phyloP scores from a whole-genome alignment of 2,888 invertebrate species.

The Muschampia plurimacula region DNA sequence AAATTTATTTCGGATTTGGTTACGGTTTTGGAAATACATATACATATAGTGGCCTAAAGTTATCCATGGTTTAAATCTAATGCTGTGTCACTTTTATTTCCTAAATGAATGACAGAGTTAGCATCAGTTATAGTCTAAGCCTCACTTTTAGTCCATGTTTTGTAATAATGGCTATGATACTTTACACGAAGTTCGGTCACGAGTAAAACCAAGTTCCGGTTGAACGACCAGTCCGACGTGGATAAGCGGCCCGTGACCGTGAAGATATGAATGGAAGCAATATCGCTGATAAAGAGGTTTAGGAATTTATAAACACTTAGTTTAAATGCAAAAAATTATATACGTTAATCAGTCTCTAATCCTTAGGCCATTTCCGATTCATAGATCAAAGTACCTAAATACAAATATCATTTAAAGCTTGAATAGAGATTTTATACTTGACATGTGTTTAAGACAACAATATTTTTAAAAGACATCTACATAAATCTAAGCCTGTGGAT shows the following conservation, averaged over 20 bases:
- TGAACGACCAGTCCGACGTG: constrained; percentile 62
- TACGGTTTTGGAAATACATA: too few relatives aligned
- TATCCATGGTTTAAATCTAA: too few relatives aligned
- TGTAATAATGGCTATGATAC: constrained; percentile 8
- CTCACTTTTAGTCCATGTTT: too few relatives aligned
- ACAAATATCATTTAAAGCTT: neutral
- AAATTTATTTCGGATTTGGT: too few relatives aligned
- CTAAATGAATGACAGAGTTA: too few relatives aligned
- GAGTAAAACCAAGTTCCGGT: constrained; percentile 54
- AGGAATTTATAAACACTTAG: constrained; percentile 17
- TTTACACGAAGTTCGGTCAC: constrained; percentile 9
- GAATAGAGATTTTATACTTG: neutral
- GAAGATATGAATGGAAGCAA: constrained; percentile 51
- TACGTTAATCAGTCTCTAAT: neutral
- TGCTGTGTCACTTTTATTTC: too few relatives aligned
- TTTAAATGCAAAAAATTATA: constrained; percentile 12
- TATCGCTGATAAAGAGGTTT: constrained; percentile 26
- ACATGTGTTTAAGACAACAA: neutral
- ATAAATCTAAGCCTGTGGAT: neutral
- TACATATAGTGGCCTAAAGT: too few relatives aligned
- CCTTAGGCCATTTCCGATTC: neutral
- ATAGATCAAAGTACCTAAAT: neutral
- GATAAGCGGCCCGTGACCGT: constrained; percentile 62
- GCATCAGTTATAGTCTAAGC: too few relatives aligned
- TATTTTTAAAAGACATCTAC: constrained; percentile 2